Evolutionary conservation across 1,140 invertebrate species (phyloP).

Genomic region (Uloborus diversus): DNA sequence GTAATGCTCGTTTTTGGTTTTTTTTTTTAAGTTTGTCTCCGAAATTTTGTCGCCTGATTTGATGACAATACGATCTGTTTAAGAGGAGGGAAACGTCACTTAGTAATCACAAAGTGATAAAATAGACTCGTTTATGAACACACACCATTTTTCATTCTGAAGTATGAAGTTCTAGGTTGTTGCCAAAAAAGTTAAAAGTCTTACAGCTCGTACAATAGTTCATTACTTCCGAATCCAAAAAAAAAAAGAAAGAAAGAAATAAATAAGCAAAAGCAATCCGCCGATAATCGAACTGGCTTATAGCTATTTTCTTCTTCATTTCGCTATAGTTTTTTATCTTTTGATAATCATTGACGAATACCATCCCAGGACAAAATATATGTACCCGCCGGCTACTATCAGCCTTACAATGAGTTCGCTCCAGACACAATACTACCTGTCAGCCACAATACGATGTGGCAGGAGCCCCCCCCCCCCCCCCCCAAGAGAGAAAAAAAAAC

Average conservation of each 20-base stretch:
- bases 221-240: background rate
- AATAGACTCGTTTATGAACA: no score
- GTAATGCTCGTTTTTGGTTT: no score
- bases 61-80: no score
- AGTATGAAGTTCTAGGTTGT: no score
- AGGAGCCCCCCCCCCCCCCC: background rate
- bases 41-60: no score
- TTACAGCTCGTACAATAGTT: background rate
- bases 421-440: background rate
- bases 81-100: no score
- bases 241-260: no score
- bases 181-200: background rate
- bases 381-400: conserved; percentile 8
- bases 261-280: conserved; percentile 1
- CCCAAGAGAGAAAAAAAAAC: no score
- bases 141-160: no score
- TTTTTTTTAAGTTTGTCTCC: no score
- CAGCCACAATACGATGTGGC: conserved; percentile 15
- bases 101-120: no score
- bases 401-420: background rate
- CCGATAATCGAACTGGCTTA: background rate
- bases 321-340: conserved; percentile 7
- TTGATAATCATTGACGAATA: conserved; percentile 33
- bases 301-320: conserved; percentile 1
- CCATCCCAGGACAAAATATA: background rate